Conservation (phyloP, 2,797 vertebrate species). For the Bovichtus variegatus region DNA sequence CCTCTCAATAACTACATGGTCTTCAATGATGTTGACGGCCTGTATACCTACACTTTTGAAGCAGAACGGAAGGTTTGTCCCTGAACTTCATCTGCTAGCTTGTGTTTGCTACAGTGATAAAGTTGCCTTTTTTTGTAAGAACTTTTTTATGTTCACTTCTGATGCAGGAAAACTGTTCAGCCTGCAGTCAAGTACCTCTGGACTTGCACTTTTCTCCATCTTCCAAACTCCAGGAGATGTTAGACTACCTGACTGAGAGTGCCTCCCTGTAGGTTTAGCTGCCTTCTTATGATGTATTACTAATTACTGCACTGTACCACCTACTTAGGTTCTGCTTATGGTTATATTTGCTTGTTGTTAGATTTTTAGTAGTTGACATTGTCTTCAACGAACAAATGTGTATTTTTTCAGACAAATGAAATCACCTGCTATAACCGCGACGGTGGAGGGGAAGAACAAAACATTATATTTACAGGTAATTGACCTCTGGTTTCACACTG, state of each 20-base stretch:
- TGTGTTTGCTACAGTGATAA: background rate
- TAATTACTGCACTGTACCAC: background rate
- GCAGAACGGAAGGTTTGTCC: conserved; percentile 92
- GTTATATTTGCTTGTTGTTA: background rate
- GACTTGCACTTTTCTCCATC: conserved; percentile 90
- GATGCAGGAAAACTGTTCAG: conserved; percentile 91
- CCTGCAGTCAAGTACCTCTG: conserved; percentile 93
- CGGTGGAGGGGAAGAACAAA: conserved; percentile 93
- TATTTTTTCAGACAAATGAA: conserved; percentile 91
- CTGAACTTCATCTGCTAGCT: background rate
- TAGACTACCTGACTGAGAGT: conserved; percentile 91
- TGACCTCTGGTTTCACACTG: background rate
- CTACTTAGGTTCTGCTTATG: background rate
- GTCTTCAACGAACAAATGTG: background rate
- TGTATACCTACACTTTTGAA: conserved; percentile 94
- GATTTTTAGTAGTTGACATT: background rate
- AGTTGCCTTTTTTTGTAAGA: conserved; percentile 1
- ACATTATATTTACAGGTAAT: conserved; percentile 96
- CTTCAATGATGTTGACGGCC: conserved; percentile 93
- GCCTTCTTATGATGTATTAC: background rate
- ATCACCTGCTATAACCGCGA: conserved; percentile 94
- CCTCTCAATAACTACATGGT: conserved; percentile 95
- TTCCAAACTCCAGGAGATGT: conserved; percentile 92
- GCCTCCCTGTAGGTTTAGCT: conserved; percentile 89
- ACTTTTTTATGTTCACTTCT: conserved; percentile 8